These are phyloP conservation scores for Stichopus chloronotus DNA, from an alignment of 35 echinoderm and acorn worm species.

Conservation along the genomic window DNA sequence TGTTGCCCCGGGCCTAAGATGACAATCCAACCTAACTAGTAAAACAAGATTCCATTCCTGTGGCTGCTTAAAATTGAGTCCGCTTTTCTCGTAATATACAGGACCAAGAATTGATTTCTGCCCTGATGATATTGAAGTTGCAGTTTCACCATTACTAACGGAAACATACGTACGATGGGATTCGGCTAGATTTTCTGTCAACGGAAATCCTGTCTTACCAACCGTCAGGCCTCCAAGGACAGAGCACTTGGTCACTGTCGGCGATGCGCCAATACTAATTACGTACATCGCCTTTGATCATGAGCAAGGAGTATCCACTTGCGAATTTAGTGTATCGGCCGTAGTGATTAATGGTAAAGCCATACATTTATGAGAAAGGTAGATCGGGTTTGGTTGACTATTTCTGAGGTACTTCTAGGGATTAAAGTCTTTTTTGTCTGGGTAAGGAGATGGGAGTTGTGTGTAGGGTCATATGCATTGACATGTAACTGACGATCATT, in stretches of 20 bases:
- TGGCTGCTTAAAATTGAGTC: too few species aligned
- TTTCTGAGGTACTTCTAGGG: too few species aligned
- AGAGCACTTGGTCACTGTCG: not conserved
- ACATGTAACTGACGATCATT: too few species aligned
- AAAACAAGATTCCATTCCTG: too few species aligned
- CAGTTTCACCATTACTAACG: not conserved
- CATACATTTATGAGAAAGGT: too few species aligned
- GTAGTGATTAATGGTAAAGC: not conserved
- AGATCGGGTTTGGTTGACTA: too few species aligned
- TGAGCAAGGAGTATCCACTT: not conserved
- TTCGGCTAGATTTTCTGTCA: not conserved
- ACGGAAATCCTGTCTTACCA: not conserved
- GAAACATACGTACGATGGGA: not conserved
- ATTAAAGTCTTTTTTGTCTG: too few species aligned
- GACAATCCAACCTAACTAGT: too few species aligned
- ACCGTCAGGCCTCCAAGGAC: not conserved
- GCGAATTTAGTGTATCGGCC: not conserved
- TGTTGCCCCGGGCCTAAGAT: too few species aligned
- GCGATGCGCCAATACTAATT: not conserved
- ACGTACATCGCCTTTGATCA: not conserved
- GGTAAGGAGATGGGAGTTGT: too few species aligned
- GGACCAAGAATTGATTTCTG: not conserved
- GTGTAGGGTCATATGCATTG: too few species aligned
- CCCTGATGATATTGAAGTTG: not conserved
- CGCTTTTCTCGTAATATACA: not conserved